Percentiles rank a stretch among this genome's conserved stretches.
phyloP scores from a whole-genome alignment of 92 coral and sea anemone genomes.

The Phenganax marumi region DNA sequence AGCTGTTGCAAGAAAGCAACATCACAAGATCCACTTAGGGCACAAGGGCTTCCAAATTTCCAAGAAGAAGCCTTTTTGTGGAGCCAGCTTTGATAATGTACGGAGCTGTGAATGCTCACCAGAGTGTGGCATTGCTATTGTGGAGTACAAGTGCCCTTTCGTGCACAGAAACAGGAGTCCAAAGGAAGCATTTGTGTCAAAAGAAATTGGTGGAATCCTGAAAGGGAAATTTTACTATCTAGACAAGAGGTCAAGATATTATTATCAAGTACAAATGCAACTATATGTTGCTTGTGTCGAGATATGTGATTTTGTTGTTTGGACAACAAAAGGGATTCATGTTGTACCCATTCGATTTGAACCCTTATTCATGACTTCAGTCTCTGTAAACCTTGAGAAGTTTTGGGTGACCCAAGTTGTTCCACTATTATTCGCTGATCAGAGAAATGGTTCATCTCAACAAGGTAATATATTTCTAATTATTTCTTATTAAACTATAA shows the following conservation, averaged over 20 bases:
- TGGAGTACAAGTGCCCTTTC: constrained; percentile 27
- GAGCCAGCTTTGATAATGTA: constrained; percentile 59
- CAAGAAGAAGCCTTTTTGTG: constrained; percentile 62
- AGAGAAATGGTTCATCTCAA: not conserved
- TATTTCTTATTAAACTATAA: no score
- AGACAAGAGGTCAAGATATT: constrained; percentile 8
- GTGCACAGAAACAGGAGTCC: constrained; percentile 11
- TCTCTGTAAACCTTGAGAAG: constrained; percentile 27
- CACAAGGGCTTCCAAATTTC: constrained; percentile 70
- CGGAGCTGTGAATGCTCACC: constrained; percentile 11
- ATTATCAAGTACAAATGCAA: constrained; percentile 41
- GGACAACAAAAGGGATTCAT: constrained; percentile 40
- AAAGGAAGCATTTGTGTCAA: constrained; percentile 25
- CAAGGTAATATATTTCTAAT: not conserved
- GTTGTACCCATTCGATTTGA: constrained; percentile 13
- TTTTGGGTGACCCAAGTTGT: constrained; percentile 40
- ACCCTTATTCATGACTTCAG: constrained; percentile 18
- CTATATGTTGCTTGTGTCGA: not conserved
- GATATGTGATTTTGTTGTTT: constrained; percentile 34
- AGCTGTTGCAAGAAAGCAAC: constrained; percentile 59
- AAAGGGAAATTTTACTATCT: not conserved
- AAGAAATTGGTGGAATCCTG: constrained; percentile 19
- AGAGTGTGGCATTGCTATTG: not conserved
- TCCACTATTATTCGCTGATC: constrained; percentile 9
- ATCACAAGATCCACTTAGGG: constrained; percentile 65